Evolutionary conservation across 2,888 invertebrate species (phyloP), one percentile per base, ranked within the genome.

Genomic region (Watsonalla cultraria): DNA sequence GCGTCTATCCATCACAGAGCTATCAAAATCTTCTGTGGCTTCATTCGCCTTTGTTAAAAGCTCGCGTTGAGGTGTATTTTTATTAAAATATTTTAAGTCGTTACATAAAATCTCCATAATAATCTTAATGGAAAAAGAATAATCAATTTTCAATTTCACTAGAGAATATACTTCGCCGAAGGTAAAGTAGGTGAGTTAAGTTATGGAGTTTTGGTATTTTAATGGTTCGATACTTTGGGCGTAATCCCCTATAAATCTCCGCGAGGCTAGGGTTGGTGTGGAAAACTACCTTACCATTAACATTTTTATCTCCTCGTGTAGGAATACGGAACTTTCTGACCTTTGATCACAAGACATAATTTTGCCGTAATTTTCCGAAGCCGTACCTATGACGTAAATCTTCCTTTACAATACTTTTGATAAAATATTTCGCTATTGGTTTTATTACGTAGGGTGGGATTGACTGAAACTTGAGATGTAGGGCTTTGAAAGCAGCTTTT

Each of bases 241-340:
- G 71, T 75, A 76, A 78, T 76, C 72, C 67, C 57, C 67, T 55
- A 77, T 76, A 78, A 78, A 78, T 80, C 73, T 71, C 51, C 49
- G 56, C 60, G 69, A 72, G 66, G 73, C 70, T 73, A 70, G 72
- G 77, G 74, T 72, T 75, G 60, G 58, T 60, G 61, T 64, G 62
- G 71, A 70, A 71, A 78, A 80, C 76, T 78, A 79, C 74, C 72
- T 68, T 60, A 57, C 68, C 62, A 69, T 74, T 78, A 77, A 76
- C 73, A 72, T 78, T 79, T 78, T 80, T 79, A 80, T 80, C 71
- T 76, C 62, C 66, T 60, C 64, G 42, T 42, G 11, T 42, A 5
- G 24, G 24, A 24, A 24, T 24, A 24, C 24, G 24, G 24, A 24
- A 11, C 37, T 37, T 66, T 65, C 66, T 70, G 62, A 61, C 71